A percentile compares a stretch with the other conserved stretches of the same genome.
Conservation (phyloP, 2,888 invertebrate genomes). For the Mesorhabditis spiculigera region DNA sequence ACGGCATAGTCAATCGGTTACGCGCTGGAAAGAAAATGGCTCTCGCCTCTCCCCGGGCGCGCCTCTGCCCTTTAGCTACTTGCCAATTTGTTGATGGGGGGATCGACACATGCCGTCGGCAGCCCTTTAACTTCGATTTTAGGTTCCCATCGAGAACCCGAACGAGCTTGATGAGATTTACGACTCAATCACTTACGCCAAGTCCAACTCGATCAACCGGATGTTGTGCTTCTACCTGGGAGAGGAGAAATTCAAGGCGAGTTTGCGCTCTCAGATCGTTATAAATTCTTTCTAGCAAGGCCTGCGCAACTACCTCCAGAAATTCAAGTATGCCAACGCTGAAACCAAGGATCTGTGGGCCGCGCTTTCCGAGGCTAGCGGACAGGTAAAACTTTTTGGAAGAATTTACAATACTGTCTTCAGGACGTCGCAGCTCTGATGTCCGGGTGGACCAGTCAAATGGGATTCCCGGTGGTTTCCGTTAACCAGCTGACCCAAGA, state of each 20-base stretch:
- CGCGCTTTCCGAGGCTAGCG: conserved; percentile 80
- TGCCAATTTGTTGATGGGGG: no score
- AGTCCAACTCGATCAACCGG: conserved; percentile 84
- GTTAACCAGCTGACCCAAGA: conserved; percentile 55
- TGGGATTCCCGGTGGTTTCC: conserved; percentile 83
- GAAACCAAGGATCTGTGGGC: conserved; percentile 89
- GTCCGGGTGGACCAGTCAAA: conserved; percentile 93
- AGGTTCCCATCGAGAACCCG: conserved; percentile 82
- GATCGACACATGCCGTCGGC: conserved; percentile 27
- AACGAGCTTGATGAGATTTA: conserved; percentile 95
- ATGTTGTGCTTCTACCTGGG: conserved; percentile 93
- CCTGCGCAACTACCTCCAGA: conserved; percentile 82
- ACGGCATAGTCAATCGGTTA: no score
- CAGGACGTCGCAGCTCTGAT: conserved; percentile 87
- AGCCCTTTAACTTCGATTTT: conserved; percentile 18
- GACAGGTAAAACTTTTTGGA: conserved; percentile 51
- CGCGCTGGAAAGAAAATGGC: no score
- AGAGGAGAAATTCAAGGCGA: conserved; percentile 71
- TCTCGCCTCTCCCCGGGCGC: no score
- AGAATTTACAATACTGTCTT: background rate
- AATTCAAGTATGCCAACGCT: conserved; percentile 83
- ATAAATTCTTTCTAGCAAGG: conserved; percentile 73
- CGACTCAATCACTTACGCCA: conserved; percentile 87
- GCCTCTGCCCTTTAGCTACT: no score
- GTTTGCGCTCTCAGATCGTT: conserved; percentile 20